These are phyloP conservation scores for Syritta pipiens DNA, from an alignment of 2,888 invertebrate species.

Conservation along the genomic window DNA sequence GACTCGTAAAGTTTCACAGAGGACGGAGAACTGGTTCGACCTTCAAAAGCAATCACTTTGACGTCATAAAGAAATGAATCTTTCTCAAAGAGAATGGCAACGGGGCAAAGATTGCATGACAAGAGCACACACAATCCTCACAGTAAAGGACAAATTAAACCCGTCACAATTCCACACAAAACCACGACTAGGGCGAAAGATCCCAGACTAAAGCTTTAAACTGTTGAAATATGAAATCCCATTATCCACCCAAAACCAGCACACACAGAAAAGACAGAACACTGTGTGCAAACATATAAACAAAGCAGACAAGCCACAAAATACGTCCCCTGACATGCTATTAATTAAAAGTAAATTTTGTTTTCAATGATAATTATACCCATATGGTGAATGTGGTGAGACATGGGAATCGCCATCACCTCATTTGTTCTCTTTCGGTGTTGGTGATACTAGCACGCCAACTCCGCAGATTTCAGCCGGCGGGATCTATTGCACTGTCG, in stretches of 20 bases:
- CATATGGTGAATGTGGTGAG: slow-evolving; percentile 50
- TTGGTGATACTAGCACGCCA: too few relatives aligned
- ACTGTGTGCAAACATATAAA: slow-evolving; percentile 17
- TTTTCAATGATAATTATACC: slow-evolving; percentile 61
- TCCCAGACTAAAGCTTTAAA: slow-evolving; percentile 31
- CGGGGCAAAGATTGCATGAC: too few relatives aligned
- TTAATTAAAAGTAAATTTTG: slow-evolving; percentile 66
- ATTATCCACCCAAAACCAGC: slow-evolving; percentile 12
- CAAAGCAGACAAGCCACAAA: slow-evolving; percentile 51
- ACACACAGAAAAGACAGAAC: background rate
- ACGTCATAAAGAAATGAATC: too few relatives aligned
- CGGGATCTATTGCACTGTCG: slow-evolving; percentile 48
- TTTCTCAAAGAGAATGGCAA: too few relatives aligned
- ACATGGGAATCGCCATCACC: slow-evolving; percentile 42
- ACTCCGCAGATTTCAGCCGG: slow-evolving; percentile 24
- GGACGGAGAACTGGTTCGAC: too few relatives aligned
- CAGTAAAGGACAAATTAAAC: too few relatives aligned
- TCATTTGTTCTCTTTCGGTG: slow-evolving; percentile 54
- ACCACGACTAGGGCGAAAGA: too few relatives aligned
- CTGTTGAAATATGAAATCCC: background rate
- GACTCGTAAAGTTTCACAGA: too few relatives aligned
- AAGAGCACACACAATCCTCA: too few relatives aligned
- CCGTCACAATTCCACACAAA: too few relatives aligned
- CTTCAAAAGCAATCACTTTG: too few relatives aligned
- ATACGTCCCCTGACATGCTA: slow-evolving; percentile 58